phyloP scores from a whole-genome alignment of 92 coral and sea anemone genomes.

The Parazoanthus darwini region DNA sequence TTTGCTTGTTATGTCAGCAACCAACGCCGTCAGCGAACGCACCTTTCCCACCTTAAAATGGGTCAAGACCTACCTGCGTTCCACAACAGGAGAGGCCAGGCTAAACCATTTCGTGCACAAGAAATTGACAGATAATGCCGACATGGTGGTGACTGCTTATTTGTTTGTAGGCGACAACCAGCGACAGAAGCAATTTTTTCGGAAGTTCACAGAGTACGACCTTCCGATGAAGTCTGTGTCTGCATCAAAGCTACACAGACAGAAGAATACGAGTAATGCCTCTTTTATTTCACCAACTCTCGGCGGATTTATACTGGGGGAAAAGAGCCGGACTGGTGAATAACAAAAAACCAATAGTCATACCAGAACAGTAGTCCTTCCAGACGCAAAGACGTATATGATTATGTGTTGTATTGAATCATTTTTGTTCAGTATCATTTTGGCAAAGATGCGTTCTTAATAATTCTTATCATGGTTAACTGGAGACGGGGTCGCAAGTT shows the following conservation, averaged over 20 bases:
- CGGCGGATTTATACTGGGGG: background rate
- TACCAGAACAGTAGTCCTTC: background rate
- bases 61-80: slow-evolving; percentile 48
- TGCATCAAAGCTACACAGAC: background rate
- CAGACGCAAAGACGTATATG: background rate
- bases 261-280: background rate
- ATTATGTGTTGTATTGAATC: too few relatives aligned
- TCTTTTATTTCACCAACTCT: slow-evolving; percentile 5
- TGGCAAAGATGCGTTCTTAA: background rate
- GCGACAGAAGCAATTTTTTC: slow-evolving; percentile 32
- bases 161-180: slow-evolving; percentile 38
- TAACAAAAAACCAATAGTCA: background rate
- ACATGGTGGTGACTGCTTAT: slow-evolving; percentile 35
- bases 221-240: background rate
- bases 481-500: too few relatives aligned
- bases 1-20: slow-evolving; percentile 48
- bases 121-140: slow-evolving; percentile 48
- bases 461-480: background rate
- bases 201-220: slow-evolving; percentile 24
- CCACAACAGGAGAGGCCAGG: slow-evolving; percentile 50
- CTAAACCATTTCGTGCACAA: slow-evolving; percentile 41
- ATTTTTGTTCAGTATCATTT: too few relatives aligned
- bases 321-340: background rate
- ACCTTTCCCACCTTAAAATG: slow-evolving; percentile 52
- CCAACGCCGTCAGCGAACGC: slow-evolving; percentile 60